Percentiles rank a stretch among this genome's conserved stretches.
These are phyloP conservation scores for Lagria hirta DNA, from an alignment of 2,888 invertebrate genomes.

Conservation along the genomic window DNA sequence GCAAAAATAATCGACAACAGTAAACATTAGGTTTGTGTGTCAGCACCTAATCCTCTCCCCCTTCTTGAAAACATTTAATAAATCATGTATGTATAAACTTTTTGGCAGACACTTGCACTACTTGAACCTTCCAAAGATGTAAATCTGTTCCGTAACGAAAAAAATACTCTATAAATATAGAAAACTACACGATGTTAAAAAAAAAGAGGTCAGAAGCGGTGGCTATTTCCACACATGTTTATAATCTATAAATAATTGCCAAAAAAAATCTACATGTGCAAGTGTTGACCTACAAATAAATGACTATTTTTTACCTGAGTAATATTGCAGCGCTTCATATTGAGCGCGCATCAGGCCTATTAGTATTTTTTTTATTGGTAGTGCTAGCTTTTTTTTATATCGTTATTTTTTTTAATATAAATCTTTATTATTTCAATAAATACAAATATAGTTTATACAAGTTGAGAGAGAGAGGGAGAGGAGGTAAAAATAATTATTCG, in stretches of 20 bases:
- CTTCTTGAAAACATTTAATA: too few relatives aligned
- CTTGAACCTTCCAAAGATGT: too few relatives aligned
- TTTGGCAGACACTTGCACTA: too few relatives aligned
- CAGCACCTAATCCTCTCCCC: too few relatives aligned
- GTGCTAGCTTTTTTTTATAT: slow-evolving; percentile 51
- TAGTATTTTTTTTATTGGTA: slow-evolving; percentile 48
- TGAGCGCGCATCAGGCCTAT: slow-evolving; percentile 17
- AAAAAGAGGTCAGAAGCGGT: too few relatives aligned
- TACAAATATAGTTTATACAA: slow-evolving; percentile 57
- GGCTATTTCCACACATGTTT: slow-evolving; percentile 11
- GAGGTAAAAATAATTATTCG: slow-evolving; percentile 48
- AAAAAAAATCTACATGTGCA: slow-evolving; percentile 9
- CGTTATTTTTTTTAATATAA: slow-evolving; percentile 52
- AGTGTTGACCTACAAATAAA: slow-evolving; percentile 22
- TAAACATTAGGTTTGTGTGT: too few relatives aligned
- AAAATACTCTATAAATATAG: too few relatives aligned
- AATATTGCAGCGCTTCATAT: slow-evolving; percentile 17
- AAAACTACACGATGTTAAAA: too few relatives aligned
- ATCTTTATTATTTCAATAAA: slow-evolving; percentile 55
- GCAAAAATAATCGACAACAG: too few relatives aligned
- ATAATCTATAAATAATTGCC: slow-evolving; percentile 19
- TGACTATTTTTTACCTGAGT: slow-evolving; percentile 7
- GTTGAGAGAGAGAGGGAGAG: slow-evolving; percentile 28
- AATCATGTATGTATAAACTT: too few relatives aligned
- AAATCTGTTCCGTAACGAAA: too few relatives aligned